Conservation (phyloP, 2,797 vertebrate genomes). For the Gobionotothen gibberifrons region DNA sequence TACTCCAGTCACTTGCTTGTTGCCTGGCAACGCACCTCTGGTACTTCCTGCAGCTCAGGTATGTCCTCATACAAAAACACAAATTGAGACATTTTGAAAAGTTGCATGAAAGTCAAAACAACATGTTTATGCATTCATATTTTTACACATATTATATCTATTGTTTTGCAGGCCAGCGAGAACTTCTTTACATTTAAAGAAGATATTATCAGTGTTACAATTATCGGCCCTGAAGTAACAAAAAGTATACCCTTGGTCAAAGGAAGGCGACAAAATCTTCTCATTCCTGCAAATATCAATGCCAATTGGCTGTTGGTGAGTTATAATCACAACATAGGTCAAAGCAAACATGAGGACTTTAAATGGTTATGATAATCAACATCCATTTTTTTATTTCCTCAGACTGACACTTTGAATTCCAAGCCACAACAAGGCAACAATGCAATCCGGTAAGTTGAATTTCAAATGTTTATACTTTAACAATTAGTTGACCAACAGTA, state of each 20-base stretch:
- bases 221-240: neutral
- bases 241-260: slow-evolving; percentile 18
- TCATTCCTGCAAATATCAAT: slow-evolving; percentile 62
- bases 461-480: neutral
- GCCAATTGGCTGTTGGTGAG: slow-evolving; percentile 60
- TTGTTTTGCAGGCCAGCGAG: slow-evolving; percentile 69
- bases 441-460: slow-evolving; percentile 84
- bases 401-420: slow-evolving; percentile 72
- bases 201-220: slow-evolving; percentile 31
- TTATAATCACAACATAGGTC: slow-evolving; percentile 2
- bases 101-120: neutral
- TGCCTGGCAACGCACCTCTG: slow-evolving; percentile 21
- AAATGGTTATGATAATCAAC: neutral
- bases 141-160: neutral
- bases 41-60: slow-evolving; percentile 69
- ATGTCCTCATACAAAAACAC: slow-evolving; percentile 11
- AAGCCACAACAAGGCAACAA: slow-evolving; percentile 91
- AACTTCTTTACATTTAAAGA: slow-evolving; percentile 71
- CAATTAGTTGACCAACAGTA: neutral
- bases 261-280: slow-evolving; percentile 72
- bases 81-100: neutral
- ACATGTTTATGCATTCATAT: neutral
- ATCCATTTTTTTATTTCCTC: slow-evolving; percentile 11
- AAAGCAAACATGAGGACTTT: neutral
- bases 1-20: slow-evolving; percentile 48